Percentiles rank a stretch among this genome's conserved stretches.
These are phyloP conservation scores for Diachasma alloeum DNA, from an alignment of 1,140 invertebrate genomes.

Conservation along the genomic window DNA sequence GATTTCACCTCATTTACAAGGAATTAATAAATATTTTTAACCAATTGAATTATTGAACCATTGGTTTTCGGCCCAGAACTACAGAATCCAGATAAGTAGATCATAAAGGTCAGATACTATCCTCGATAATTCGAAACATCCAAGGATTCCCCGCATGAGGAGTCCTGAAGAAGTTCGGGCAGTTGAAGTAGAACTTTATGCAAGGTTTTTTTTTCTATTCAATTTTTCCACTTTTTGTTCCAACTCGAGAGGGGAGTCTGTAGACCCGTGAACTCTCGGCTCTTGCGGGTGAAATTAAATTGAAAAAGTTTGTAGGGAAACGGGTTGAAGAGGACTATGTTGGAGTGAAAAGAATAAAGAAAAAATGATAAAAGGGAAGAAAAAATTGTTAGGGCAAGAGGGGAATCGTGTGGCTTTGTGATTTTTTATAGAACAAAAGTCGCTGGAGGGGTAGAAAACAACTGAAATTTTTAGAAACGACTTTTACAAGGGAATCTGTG, in stretches of 20 bases:
- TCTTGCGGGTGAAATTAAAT: constrained; percentile 17
- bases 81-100: too few species aligned
- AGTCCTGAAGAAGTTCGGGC: too few species aligned
- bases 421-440: not conserved
- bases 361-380: constrained; percentile 14
- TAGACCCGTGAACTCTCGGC: not conserved
- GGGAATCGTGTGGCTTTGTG: not conserved
- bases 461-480: not conserved
- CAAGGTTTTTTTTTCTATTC: not conserved
- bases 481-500: not conserved
- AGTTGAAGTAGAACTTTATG: not conserved
- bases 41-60: too few species aligned
- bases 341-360: not conserved
- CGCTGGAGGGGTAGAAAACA: not conserved
- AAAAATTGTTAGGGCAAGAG: not conserved
- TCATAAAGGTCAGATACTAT: too few species aligned
- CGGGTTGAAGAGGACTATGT: not conserved
- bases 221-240: not conserved
- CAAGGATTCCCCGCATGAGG: too few species aligned
- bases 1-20: too few species aligned
- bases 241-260: not conserved
- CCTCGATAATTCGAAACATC: too few species aligned
- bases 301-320: constrained; percentile 16
- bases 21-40: too few species aligned
- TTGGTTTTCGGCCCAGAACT: too few species aligned